A percentile compares a stretch with the other conserved stretches of the same genome.
These are phyloP conservation scores for Tor tambroides DNA, from an alignment of 2,113 vertebrate species.

Conservation along the genomic window DNA sequence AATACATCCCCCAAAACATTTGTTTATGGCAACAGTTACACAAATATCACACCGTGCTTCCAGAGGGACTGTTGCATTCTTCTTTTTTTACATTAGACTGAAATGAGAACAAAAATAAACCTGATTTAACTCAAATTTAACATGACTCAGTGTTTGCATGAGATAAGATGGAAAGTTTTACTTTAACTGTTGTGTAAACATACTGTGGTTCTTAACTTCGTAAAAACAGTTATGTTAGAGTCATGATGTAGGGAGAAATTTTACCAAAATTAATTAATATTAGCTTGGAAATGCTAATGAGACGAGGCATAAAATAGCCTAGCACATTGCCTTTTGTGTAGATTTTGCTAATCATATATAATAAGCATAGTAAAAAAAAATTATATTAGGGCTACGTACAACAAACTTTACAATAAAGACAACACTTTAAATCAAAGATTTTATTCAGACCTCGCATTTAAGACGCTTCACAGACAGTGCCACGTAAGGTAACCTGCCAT, in stretches of 20 bases:
- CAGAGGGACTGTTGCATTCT: background rate
- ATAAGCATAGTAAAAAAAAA: background rate
- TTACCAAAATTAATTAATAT: background rate
- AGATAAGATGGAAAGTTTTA: background rate
- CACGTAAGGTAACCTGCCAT: background rate
- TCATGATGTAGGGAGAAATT: background rate
- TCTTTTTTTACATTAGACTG: background rate
- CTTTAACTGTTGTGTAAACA: background rate
- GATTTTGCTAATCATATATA: background rate
- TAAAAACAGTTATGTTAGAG: background rate
- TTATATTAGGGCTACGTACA: background rate
- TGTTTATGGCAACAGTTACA: conserved; percentile 39
- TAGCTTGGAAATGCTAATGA: background rate
- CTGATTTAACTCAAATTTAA: background rate
- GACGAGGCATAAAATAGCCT: background rate
- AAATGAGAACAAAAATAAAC: background rate
- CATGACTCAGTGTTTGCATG: background rate
- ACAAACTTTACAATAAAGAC: background rate
- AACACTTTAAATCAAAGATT: background rate
- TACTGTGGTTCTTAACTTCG: background rate
- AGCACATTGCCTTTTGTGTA: background rate
- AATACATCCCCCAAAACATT: conserved; percentile 32
- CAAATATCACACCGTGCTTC: conserved; percentile 20
- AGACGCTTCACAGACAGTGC: background rate
- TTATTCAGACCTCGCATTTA: background rate